Evolutionary conservation across 2,797 vertebrate species (phyloP).

Genomic region (Anabas testudineus): DNA sequence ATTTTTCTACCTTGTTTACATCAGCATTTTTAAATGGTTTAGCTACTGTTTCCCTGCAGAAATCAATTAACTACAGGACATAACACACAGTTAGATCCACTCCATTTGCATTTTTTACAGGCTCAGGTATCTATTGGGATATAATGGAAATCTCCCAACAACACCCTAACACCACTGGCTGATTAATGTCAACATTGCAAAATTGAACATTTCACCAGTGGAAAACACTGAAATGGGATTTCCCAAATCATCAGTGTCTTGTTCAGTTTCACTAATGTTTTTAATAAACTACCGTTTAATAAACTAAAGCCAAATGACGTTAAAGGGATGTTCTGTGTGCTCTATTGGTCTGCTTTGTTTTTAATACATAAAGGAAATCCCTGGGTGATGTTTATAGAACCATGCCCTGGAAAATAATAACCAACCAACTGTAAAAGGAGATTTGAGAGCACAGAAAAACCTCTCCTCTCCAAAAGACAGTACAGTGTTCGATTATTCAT

Average conservation of each 20-base stretch:
- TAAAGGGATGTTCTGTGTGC: not conserved
- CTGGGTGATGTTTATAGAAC: conserved; percentile 4
- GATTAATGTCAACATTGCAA: not conserved
- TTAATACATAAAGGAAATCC: conserved; percentile 10
- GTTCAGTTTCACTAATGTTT: not conserved
- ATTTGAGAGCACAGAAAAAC: conserved; percentile 9
- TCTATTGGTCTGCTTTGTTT: not conserved
- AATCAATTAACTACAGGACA: not conserved
- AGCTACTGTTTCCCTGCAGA: not conserved
- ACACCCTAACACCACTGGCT: not conserved
- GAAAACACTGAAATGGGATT: not conserved
- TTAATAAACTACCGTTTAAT: not conserved
- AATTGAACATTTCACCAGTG: conserved; percentile 18
- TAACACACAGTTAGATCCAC: not conserved
- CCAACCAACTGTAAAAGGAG: conserved; percentile 3
- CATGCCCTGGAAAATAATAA: not conserved
- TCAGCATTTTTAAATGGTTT: not conserved
- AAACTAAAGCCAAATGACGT: not conserved
- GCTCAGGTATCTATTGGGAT: not conserved
- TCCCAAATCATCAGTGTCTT: conserved; percentile 1
- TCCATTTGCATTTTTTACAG: not conserved
- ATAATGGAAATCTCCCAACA: not conserved
- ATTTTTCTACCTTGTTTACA: not conserved
- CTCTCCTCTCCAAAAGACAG: not conserved
- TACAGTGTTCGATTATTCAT: not conserved